Percentiles rank a stretch among this genome's conserved stretches.
Evolutionary conservation across 2,113 vertebrate species (phyloP).

Genomic region (Triplophysa dalaica): DNA sequence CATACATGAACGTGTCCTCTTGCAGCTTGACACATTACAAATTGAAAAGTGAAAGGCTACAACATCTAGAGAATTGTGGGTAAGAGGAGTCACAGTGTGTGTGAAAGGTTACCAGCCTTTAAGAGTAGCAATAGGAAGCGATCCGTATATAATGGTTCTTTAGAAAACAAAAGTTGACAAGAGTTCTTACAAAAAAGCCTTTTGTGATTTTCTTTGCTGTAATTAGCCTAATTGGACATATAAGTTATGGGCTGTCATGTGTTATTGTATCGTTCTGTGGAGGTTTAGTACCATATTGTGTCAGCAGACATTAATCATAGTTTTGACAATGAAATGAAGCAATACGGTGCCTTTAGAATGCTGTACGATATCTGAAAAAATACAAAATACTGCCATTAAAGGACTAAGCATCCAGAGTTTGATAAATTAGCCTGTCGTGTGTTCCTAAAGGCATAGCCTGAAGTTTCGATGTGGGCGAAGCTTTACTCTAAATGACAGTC

Average conservation of each 20-base stretch:
- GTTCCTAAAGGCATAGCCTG: not conserved
- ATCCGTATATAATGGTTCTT: not conserved
- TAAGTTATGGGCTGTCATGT: slow-evolving; percentile 19
- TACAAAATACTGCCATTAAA: slow-evolving; percentile 26
- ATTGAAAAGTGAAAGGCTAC: not conserved
- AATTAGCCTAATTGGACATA: slow-evolving; percentile 3
- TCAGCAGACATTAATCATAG: slow-evolving; percentile 17
- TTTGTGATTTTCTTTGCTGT: slow-evolving; percentile 16
- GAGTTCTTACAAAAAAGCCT: not conserved
- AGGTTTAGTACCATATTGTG: not conserved
- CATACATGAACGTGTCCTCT: not conserved
- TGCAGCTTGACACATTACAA: not conserved
- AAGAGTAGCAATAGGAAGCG: not conserved
- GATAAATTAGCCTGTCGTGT: slow-evolving; percentile 14
- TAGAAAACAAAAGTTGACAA: not conserved
- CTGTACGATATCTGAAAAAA: not conserved
- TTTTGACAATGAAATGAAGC: slow-evolving; percentile 19
- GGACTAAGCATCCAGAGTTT: not conserved
- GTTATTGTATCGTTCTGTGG: not conserved
- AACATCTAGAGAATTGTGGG: not conserved
- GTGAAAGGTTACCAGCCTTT: not conserved
- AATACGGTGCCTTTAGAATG: not conserved
- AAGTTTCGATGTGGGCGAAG: not conserved
- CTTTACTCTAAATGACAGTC: slow-evolving; percentile 4
- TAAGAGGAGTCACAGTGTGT: too few relatives aligned